Evolutionary conservation across 1,140 invertebrate species (phyloP), one percentile per base, ranked within the genome.

Genomic region (Listronotus bonariensis): DNA sequence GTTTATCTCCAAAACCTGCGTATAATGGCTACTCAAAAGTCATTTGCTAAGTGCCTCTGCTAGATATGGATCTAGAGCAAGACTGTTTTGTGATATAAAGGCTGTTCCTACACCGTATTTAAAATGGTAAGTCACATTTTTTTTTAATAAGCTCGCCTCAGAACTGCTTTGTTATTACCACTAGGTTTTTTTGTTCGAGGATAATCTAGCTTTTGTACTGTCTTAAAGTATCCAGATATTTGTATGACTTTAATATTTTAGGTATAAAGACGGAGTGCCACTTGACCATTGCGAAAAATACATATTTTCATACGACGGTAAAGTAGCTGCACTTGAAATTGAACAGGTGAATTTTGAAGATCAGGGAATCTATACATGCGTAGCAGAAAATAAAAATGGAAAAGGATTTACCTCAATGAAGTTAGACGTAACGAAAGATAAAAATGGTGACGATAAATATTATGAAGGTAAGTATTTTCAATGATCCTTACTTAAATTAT

Each of bases 311-410:
- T 79, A 79, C 62, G 78, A 83, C 56, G 81, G 79, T 0, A 71
- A 71, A 17, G 78, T 73, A 3, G 80, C 82, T 4, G 63, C 73
- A 40, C 74, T 89, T 4, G 78, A 84, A 58, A 81, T 89, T 56
- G 77, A 81, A 5, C 71, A 80, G 45, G 80, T 86, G 3, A 77
- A 80, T 17, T 15, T 70, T 0, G 77, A 74, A 2, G 87, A 89
- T 72, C 79, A 82, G 17, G 87, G 86, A 17, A 72, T 82, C 51
- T 95, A 95, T 72, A 87, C 86, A 3, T 92, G 90, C 74, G 85
- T 90, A 51, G 87, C 89, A 5, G 84, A 84, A 17, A 91, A 92
- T 76, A 80, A 83, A 46, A 80, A 83, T 42, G 90, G 89, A 14
- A 85, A 73, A 1, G 62, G 75, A 11, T 46, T 64, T 43, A 70